phyloP scores from a whole-genome alignment of 2,888 invertebrate species.

The Nephrotoma appendiculata region DNA sequence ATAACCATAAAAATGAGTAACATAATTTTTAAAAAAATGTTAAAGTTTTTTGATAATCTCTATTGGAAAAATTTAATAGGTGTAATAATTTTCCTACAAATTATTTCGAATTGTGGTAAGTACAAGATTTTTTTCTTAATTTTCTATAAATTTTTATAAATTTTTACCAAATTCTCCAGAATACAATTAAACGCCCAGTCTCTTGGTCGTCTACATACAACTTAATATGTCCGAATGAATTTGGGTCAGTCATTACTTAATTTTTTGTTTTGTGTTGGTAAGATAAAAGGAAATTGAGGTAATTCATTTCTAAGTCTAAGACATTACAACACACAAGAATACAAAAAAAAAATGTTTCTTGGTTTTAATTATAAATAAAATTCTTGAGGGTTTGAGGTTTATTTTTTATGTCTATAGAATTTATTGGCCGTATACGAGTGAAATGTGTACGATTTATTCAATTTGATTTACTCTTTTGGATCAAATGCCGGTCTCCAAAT shows the following conservation, averaged over 20 bases:
- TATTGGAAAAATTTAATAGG: constrained; percentile 7
- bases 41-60: background rate
- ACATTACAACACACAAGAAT: background rate
- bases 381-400: background rate
- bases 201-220: background rate
- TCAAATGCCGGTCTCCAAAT: background rate
- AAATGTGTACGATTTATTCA: background rate
- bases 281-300: background rate
- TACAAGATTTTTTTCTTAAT: background rate
- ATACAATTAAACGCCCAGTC: background rate
- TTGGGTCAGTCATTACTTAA: background rate
- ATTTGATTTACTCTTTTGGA: background rate
- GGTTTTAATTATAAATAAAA: background rate
- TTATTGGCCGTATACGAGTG: background rate
- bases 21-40: constrained; percentile 1
- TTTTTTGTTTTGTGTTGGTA: background rate
- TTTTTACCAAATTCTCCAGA: too few species aligned
- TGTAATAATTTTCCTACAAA: constrained; percentile 9
- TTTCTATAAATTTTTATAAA: background rate
- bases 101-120: constrained; percentile 11
- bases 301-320: background rate
- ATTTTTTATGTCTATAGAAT: background rate
- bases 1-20: background rate
- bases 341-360: background rate
- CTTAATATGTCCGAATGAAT: background rate